Evolutionary conservation across 2,888 invertebrate species (phyloP), one percentile per base, ranked within the genome.

Genomic region (Drosophila macrospina): DNA sequence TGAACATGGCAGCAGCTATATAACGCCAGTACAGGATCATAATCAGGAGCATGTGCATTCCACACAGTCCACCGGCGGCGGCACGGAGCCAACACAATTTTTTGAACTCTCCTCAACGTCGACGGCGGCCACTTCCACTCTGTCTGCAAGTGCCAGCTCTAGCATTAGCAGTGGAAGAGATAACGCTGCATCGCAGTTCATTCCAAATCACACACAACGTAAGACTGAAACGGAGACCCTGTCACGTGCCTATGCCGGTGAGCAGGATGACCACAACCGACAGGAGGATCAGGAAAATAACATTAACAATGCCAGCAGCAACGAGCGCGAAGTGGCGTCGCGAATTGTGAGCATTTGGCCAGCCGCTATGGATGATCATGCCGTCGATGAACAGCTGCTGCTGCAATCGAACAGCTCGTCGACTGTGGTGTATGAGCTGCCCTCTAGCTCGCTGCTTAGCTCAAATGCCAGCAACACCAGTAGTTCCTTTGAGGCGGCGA

Each of bases 341-440:
- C 48, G 60, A 34, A 41, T 63, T 2, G 62, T 56, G 1, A 56
- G 44, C 26, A 57, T 74, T 24, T 85, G 87, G 87, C 73, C 85
- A 0, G 69, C 72, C 45, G 80, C 87, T 0, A 69, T 85, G 64
- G 85, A 85, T 32, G 85, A 85, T 45, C 85, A 86, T 52, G 88
- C 88, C 15, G 73, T 88, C 51, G 85, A 85, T 50, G 82, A 78
- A 50, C 44, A 67, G 41, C 20, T 64, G 28, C 28, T 78, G 37
- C 13, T 62, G 50, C 62, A 67, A 28, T 34, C 69, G 0, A 48
- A 30, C 20, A 51, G 20, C 10, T 48, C 41, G 15, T 60, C 74
- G 0, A 16, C 68, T 3, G 51, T 59, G 6, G 62, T 50, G 5
- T 83, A 80, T 13, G 83, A 83, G 41, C 16, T 86, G 44, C 83